These are phyloP conservation scores for Aporrectodea caliginosa DNA, from an alignment of 1,140 invertebrate species.

Conservation along the genomic window DNA sequence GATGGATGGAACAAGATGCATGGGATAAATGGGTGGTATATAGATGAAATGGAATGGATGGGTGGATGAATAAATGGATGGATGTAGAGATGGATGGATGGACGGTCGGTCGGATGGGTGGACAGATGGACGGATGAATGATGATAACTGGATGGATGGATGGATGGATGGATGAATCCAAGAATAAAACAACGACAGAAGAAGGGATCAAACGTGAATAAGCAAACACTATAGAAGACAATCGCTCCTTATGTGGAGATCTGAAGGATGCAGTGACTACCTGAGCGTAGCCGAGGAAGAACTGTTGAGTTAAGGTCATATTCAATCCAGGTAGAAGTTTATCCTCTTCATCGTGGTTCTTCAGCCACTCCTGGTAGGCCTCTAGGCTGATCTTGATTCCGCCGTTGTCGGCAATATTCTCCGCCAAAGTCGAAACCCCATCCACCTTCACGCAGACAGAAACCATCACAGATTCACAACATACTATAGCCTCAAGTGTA, in stretches of 20 bases:
- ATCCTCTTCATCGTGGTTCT: slow-evolving; percentile 1
- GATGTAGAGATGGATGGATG: too few species aligned
- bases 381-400: slow-evolving; percentile 64
- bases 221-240: too few species aligned
- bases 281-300: slow-evolving; percentile 62
- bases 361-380: slow-evolving; percentile 40
- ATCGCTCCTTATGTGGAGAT: background rate
- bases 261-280: slow-evolving; percentile 32
- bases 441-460: slow-evolving; percentile 43
- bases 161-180: too few species aligned
- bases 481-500: too few species aligned
- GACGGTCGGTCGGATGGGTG: too few species aligned
- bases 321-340: slow-evolving; percentile 43
- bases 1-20: too few species aligned
- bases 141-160: background rate
- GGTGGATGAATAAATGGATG: too few species aligned
- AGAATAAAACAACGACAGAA: too few species aligned
- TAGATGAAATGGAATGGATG: too few species aligned
- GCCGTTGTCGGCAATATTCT: slow-evolving; percentile 69
- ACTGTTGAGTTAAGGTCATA: slow-evolving; percentile 72
- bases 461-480: too few species aligned
- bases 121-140: background rate
- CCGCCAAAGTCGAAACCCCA: slow-evolving; percentile 65
- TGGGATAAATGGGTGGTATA: too few species aligned
- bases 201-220: too few species aligned